Evolutionary conservation across 2,113 vertebrate species (phyloP), one percentile per base, ranked within the genome.

Genomic region (Dipodomys ordii): DNA sequence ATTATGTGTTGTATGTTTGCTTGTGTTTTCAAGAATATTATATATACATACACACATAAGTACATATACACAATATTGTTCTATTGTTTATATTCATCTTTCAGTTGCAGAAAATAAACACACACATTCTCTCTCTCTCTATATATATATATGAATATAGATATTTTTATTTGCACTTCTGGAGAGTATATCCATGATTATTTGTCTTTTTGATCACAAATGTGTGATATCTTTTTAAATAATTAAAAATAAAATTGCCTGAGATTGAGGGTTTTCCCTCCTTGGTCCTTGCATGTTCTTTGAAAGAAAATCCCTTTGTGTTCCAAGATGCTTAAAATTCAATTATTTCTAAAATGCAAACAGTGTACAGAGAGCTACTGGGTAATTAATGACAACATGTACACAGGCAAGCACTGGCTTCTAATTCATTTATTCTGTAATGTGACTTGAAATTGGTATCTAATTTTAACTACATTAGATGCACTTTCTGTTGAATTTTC

Each of bases 381-480:
- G 64, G 82, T 96, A 97, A 97, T 91, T 97, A 97, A 97, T 92
- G 96, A 77, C 80, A 92, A 57, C 44, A 25, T 79, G 83, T 80
- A 92, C 6, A 0, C 16, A 80, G 83, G 95, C 93, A 74, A 96
- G 77, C 69, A 1, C 67, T 82, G 93, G 79, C 76, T 83, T 78
- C 73, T 91, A 97, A 87, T 69, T 87, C 46, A 71, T 60, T 28
- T 60, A 74, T 85, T 95, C 78, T 1, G 27, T 88, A 92, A 95
- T 16, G n/a, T 92, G 87, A 88, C 80, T 91, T 96, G 82, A 94
- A 97, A 60, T 85, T 20, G 28, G 68, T 57, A 87, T 65, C 88
- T 87, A 83, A 95, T 93, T 87, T 89, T 92, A 97, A 85, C 83
- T 86, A 73, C 15, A 71, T 53, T 20, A 89, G 83, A 90, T 78